Evolutionary conservation across 2,113 vertebrate genomes (phyloP), one percentile per base, ranked within the genome.

Genomic region (Pangasianodon hypophthalmus): DNA sequence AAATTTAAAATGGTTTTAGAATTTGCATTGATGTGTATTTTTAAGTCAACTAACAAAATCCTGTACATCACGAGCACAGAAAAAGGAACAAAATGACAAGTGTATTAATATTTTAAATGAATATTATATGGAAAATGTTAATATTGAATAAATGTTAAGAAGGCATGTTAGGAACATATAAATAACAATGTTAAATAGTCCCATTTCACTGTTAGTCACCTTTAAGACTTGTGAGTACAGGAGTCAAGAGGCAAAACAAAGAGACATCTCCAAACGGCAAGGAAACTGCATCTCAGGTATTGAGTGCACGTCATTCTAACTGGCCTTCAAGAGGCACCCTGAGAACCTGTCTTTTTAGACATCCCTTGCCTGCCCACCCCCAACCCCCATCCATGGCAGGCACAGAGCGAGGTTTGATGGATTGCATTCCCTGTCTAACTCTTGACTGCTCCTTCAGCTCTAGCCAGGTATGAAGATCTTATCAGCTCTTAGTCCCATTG

Each of bases 381-480:
- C 83, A 84, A 44, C 46, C 48, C 58, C 44, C 46, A 19, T 44
- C 50, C 69, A 41, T 26, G 32, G 90, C 81, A 90, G 86, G 69
- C 87, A 90, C 56, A 85, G 75, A 91, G 91, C 46, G 32, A 88
- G 85, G 85, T 84, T 88, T 94, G 92, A 93, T 94, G 92, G 92
- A 94, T 94, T 90, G 92, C 92, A 83, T 90, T 91, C 90, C 84
- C 86, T 92, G 91, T 92, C 92, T 89, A 89, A 73, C 92, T 92
- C 92, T 92, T 92, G 89, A 92, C 90, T 91, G 89, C 90, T 83
- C 84, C 92, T 93, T 88, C 89, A 93, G 89, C 90, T 92, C 89
- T 92, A 94, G 92, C 90, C 91, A 93, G 88, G 92, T 92, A 92
- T 94, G 92, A 94, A 93, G 93, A 94, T 94, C 87, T 92, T 93